Percentiles rank a stretch among this genome's conserved stretches.
Conservation (phyloP, 2,113 vertebrate genomes). For the Onychorhynchus coronatus region DNA sequence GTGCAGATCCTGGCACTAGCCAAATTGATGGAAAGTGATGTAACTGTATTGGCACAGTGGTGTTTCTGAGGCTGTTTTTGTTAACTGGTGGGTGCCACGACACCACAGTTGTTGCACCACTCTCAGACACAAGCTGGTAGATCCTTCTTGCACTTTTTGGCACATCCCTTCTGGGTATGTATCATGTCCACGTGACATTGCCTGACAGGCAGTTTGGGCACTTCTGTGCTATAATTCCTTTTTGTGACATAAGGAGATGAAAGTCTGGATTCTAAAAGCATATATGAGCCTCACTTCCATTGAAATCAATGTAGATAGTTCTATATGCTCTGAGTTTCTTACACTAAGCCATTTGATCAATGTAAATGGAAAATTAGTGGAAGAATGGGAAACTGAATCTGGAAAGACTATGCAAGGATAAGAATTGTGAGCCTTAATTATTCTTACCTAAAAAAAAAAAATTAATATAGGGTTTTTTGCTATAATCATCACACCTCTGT, state of each 20-base stretch:
- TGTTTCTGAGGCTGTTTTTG: neutral
- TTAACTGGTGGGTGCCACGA: neutral
- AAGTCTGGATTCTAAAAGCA: neutral
- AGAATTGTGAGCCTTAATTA: neutral
- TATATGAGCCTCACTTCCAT: rapidly evolving
- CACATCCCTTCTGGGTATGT: rapidly evolving
- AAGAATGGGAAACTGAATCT: neutral
- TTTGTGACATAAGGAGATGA: neutral
- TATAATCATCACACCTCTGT: neutral
- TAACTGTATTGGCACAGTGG: neutral
- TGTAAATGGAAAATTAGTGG: neutral
- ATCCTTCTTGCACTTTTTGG: neutral
- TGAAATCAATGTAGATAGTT: neutral
- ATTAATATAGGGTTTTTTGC: neutral
- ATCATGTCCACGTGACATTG: neutral
- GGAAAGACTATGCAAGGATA: neutral
- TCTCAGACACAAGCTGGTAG: neutral
- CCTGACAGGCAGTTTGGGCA: neutral
- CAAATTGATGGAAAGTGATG: neutral
- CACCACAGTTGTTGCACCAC: neutral
- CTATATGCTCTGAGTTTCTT: neutral
- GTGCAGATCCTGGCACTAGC: neutral
- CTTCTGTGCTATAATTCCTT: neutral
- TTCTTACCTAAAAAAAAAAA: neutral
- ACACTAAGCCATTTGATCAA: neutral